These are phyloP conservation scores for Daptonema setosum DNA, from an alignment of 2,888 invertebrate genomes.

Conservation along the genomic window DNA sequence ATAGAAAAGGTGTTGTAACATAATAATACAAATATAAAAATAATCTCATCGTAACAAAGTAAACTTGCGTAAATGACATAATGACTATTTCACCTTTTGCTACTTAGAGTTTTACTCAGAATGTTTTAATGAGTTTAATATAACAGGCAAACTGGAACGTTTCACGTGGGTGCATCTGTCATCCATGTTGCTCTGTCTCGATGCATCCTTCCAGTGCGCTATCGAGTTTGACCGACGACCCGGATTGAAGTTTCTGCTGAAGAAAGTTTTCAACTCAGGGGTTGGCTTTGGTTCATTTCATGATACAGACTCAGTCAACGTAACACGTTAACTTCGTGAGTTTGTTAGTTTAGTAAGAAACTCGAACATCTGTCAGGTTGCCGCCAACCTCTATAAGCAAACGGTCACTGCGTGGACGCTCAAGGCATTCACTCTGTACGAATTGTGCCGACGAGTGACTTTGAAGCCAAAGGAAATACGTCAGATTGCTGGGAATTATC, in stretches of 20 bases:
- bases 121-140: too few species aligned
- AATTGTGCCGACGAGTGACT: slow-evolving; percentile 10
- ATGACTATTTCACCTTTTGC: too few species aligned
- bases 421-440: slow-evolving; percentile 26
- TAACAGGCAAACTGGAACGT: not conserved
- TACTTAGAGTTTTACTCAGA: too few species aligned
- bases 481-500: not conserved
- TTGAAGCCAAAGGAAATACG: not conserved
- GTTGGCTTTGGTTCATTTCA: too few species aligned
- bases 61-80: too few species aligned
- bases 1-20: too few species aligned
- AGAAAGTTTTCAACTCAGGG: slow-evolving; percentile 38
- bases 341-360: too few species aligned
- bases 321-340: too few species aligned
- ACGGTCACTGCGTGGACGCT: slow-evolving; percentile 76
- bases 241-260: slow-evolving; percentile 72
- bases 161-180: slow-evolving; percentile 1
- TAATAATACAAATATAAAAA: too few species aligned
- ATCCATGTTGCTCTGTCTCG: slow-evolving; percentile 32
- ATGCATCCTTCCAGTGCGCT: slow-evolving; percentile 57
- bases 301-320: too few species aligned
- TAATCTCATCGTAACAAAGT: too few species aligned
- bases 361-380: too few species aligned
- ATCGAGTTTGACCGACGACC: slow-evolving; percentile 69
- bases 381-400: slow-evolving; percentile 73